Percentiles rank a stretch among this genome's conserved stretches.
phyloP scores from a whole-genome alignment of 1,140 invertebrate genomes.

The Delia radicum region DNA sequence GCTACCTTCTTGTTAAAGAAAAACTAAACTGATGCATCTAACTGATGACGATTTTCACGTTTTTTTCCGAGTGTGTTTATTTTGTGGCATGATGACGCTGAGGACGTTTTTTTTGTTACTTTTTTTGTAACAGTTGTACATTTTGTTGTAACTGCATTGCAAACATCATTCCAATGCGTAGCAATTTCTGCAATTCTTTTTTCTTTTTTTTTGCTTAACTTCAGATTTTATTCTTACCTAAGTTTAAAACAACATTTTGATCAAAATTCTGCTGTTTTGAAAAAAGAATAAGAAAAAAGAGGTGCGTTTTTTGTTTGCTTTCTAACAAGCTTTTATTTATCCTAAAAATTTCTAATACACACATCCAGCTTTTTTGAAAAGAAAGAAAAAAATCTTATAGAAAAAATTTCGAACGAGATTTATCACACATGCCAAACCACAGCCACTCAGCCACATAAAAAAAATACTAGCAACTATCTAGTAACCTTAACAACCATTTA shows the following conservation, averaged over 20 bases:
- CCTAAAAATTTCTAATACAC: conserved; percentile 14
- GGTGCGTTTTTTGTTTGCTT: conserved; percentile 18
- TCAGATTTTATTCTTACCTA: neutral
- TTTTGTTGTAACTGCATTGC: conserved; percentile 28
- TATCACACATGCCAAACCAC: conserved; percentile 31
- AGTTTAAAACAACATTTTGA: conserved; percentile 14
- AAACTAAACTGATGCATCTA: conserved; percentile 18
- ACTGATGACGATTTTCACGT: conserved; percentile 22
- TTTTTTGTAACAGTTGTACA: conserved; percentile 23
- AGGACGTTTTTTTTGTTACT: conserved; percentile 1
- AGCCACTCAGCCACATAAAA: neutral
- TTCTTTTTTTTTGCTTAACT: neutral
- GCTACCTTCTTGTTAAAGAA: neutral
- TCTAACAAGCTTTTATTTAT: conserved; percentile 32
- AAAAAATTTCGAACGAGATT: conserved; percentile 29
- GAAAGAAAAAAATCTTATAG: conserved; percentile 7
- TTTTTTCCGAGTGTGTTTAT: neutral
- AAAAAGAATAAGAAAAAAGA: neutral
- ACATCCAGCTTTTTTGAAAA: neutral
- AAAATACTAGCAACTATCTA: neutral
- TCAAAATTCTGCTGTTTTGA: neutral
- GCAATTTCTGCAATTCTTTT: conserved; percentile 28
- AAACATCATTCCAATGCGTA: conserved; percentile 33
- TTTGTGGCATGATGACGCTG: neutral
- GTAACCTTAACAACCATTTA: neutral